Evolutionary conservation across 2,113 vertebrate genomes (phyloP), one percentile per base, ranked within the genome.

Genomic region (Semnopithecus entellus): DNA sequence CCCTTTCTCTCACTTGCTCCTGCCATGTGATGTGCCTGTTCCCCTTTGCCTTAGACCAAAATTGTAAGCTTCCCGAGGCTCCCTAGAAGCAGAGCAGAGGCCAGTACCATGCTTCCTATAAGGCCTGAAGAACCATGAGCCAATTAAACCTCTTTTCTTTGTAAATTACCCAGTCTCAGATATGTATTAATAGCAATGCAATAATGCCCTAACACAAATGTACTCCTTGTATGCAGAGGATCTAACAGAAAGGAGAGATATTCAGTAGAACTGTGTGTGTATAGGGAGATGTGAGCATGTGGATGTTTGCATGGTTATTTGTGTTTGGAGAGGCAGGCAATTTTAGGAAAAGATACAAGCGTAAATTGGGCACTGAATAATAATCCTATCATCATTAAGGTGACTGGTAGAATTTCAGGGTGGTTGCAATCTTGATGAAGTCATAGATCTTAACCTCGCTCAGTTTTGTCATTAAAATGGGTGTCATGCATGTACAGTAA

Each of bases 211-310:
- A 32, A 64, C 61, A 25, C 8, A 40, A 50, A 25, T 57, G 5
- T 14, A 40, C 76, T 52, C 2, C 10, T 43, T 0, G 1, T 13
- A 55, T 27, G 6, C n/a, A 52, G 0, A 1, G 3, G 8, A 79
- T 38, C 14, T 88, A 68, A 82, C 10, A 90, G 35, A 59, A 70
- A 66, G 16, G 45, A 50, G 20, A 64, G 13, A 5, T 25, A 92
- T 40, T 61, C 22, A 38, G 13, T 3, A 68, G 40, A 80, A 75
- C 2, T 64, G 27, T 61, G 78, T 43, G 14, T 64, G 14, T 3
- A 25, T 30, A 32, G 1, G 3, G 45, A 43, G 13, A 87, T 30
- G 20, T 48, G 40, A 76, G 8, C 9, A 23, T 40, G 16, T 22
- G 17, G 38, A 5, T 50, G 35, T 40, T 83, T 61, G 10, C 30